Base-by-base conservation (phyloP, 2,888 invertebrate species). In the Pandemis heparana region DNA sequence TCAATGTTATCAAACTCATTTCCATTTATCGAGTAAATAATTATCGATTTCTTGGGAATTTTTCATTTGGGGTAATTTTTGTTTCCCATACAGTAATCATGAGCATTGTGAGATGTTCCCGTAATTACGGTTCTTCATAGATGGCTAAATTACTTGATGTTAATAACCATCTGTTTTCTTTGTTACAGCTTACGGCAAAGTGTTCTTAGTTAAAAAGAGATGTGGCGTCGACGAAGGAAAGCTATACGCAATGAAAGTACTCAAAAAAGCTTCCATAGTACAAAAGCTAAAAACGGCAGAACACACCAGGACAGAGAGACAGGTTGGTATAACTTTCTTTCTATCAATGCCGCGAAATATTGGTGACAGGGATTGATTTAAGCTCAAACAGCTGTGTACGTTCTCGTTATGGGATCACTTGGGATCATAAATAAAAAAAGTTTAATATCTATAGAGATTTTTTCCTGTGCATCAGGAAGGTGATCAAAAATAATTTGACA, bases 201-300 rank as follows among this genome's bases (percentile, higher is more conserved):
- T 99, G 86, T 99, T 98, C 95, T 96, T 99, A 89, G 99, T 99
- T 79, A 96, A 98, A 79, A 99, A 99, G 94, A 95, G 97, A 82
- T 97, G 97, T 74, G 99, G 97, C 63, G 92, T 95, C 75, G 99
- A 99, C 94, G 96, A 97, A 83, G 97, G 97, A 65, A 97, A 97
- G 80, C 95, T 99, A 76, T 99, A 99, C 94, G 99, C 99, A 74
- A 99, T 99, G 99, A 99, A 99, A 94, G 99, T 99, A 79, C 95
- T 99, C 87, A 98, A 98, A 92, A 99, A 99, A 89, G 98, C 98
- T 70, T 97, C 98, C 41, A 98, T 99, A 82, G 98, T 98, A 53
- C 98, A 98, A 90, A 98, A 98, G 94, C 96, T 98, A 88, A 99
- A 99, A 95, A 98, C 98, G 73, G 97, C 98, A 12, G 99, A 99